Conservation (phyloP, 1,140 invertebrate genomes). For the Trichogramma pretiosum region DNA sequence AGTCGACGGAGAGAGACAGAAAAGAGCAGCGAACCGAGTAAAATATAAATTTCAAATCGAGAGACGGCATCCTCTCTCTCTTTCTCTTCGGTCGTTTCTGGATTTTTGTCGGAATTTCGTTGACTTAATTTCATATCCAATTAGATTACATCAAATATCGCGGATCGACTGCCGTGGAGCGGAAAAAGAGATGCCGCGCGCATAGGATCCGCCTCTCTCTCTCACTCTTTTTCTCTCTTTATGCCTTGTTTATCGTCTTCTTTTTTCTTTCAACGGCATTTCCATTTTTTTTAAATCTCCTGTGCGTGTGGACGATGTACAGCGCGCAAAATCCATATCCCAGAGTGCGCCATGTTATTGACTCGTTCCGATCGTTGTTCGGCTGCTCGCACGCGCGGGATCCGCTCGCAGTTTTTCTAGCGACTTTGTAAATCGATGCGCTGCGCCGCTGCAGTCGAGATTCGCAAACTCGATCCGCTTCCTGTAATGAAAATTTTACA, state of each 20-base stretch:
- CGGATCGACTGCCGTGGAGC: constrained; percentile 10
- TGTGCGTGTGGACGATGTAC: too few species aligned
- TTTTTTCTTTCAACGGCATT: constrained; percentile 14
- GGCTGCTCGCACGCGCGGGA: too few species aligned
- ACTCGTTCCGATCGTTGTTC: too few species aligned
- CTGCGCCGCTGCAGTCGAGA: too few species aligned
- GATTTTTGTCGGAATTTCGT: constrained; percentile 34
- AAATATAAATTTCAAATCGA: constrained; percentile 45
- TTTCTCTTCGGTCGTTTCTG: not conserved
- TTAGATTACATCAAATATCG: constrained; percentile 36
- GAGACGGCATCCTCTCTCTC: not conserved
- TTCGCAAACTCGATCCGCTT: not conserved
- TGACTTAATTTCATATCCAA: constrained; percentile 45
- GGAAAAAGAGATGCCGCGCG: not conserved
- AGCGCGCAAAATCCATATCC: too few species aligned
- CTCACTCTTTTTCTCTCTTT: too few species aligned
- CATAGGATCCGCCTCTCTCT: not conserved
- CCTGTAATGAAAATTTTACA: constrained; percentile 12
- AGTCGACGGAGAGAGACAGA: not conserved
- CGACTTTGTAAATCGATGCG: too few species aligned
- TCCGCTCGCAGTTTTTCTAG: too few species aligned
- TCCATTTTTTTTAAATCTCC: constrained; percentile 16
- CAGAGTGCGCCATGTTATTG: too few species aligned
- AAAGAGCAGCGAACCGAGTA: constrained; percentile 18
- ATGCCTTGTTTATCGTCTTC: not conserved